These are phyloP conservation scores for Drosophila mulleri DNA, from an alignment of 2,888 invertebrate genomes.

Conservation along the genomic window DNA sequence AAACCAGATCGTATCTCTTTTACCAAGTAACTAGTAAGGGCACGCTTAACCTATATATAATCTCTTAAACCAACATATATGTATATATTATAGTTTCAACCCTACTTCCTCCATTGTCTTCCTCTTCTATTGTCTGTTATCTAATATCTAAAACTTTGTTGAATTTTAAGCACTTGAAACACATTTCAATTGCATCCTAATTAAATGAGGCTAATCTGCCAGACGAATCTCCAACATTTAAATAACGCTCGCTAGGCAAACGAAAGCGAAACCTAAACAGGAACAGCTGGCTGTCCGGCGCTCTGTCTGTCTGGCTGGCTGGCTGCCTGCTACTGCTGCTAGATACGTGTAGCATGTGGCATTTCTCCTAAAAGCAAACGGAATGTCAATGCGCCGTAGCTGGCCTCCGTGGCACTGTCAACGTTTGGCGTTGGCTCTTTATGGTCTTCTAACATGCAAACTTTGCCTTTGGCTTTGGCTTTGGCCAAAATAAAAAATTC, in stretches of 20 bases:
- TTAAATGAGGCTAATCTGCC: not conserved
- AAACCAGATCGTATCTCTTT: not conserved
- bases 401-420: conserved; percentile 10
- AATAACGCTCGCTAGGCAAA: conserved; percentile 1
- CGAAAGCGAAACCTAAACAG: conserved; percentile 21
- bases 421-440: conserved; percentile 41
- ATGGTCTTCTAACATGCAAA: conserved; percentile 71
- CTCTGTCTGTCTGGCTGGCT: not conserved
- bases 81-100: not conserved
- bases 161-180: not conserved
- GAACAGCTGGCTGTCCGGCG: not conserved
- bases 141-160: not conserved
- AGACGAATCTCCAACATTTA: conserved; percentile 7
- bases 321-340: not conserved
- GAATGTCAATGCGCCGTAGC: conserved; percentile 26
- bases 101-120: not conserved
- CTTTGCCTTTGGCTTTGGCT: conserved; percentile 49
- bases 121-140: not conserved
- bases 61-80: not conserved
- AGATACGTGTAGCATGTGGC: conserved; percentile 14
- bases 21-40: not conserved
- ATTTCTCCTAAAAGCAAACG: conserved; percentile 4
- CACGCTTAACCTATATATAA: not conserved
- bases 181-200: conserved; percentile 8
- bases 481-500: conserved; percentile 45